Conservation (phyloP, 2,113 vertebrate species). For the Amazona guildingii region DNA sequence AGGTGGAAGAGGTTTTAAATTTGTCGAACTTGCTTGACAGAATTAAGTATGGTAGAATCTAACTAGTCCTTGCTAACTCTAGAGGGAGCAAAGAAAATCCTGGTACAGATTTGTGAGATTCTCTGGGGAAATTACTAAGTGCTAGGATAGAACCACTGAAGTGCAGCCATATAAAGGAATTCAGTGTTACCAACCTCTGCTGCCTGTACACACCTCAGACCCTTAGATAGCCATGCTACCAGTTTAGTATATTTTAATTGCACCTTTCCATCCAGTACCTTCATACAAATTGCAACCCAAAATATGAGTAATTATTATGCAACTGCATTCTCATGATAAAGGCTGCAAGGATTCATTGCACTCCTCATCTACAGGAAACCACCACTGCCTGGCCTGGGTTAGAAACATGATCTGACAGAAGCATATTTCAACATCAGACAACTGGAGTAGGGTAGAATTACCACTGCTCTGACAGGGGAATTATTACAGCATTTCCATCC, state of each 20-base stretch:
- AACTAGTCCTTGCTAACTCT: not conserved
- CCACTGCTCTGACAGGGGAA: not conserved
- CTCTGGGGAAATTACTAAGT: not conserved
- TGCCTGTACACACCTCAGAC: not conserved
- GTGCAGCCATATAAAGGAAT: not conserved
- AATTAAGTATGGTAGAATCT: not conserved
- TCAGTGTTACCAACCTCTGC: not conserved
- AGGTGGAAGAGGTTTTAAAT: not conserved
- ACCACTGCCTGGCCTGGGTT: not conserved
- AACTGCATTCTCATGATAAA: not conserved
- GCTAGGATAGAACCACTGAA: not conserved
- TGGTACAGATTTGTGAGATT: not conserved
- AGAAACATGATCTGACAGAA: not conserved
- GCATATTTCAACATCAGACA: not conserved
- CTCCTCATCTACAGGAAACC: not conserved
- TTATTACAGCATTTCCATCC: not conserved
- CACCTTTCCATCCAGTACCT: not conserved
- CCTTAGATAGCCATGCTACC: not conserved
- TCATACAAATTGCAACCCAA: not conserved
- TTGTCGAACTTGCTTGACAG: not conserved
- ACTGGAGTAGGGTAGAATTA: not conserved
- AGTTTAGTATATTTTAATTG: not conserved
- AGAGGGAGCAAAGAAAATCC: not conserved
- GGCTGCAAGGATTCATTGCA: not conserved
- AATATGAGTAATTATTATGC: not conserved